These are phyloP conservation scores for Xestia sexstrigata DNA, from an alignment of 2,888 invertebrate genomes.

Conservation along the genomic window DNA sequence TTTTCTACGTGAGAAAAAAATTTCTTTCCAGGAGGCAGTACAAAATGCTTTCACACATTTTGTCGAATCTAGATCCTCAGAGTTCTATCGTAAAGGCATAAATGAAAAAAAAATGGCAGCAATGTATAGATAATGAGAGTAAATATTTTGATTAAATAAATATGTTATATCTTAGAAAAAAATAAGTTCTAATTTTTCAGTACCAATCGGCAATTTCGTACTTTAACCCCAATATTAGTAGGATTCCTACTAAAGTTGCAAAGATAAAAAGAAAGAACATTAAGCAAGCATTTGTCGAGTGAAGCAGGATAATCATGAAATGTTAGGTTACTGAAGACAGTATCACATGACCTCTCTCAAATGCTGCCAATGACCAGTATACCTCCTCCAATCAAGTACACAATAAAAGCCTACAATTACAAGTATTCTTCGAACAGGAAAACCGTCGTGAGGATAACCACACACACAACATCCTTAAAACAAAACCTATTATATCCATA, in stretches of 20 bases:
- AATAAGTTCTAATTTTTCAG: too few relatives aligned
- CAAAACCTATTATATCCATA: constrained; percentile 60
- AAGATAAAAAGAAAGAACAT: background rate
- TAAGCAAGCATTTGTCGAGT: background rate
- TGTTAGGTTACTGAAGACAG: background rate
- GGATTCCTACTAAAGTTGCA: background rate
- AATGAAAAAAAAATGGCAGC: too few relatives aligned
- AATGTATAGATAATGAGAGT: too few relatives aligned
- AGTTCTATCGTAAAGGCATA: too few relatives aligned
- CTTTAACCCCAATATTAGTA: too few relatives aligned
- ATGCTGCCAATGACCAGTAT: constrained; percentile 25
- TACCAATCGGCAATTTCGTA: too few relatives aligned
- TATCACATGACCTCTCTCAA: constrained; percentile 4
- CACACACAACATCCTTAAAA: constrained; percentile 64
- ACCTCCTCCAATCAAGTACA: constrained; percentile 12
- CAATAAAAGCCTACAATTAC: constrained; percentile 22
- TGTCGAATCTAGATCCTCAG: too few relatives aligned
- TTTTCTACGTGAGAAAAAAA: too few relatives aligned
- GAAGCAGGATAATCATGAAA: background rate
- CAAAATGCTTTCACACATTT: too few relatives aligned
- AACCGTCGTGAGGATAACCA: constrained; percentile 34
- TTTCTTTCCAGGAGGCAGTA: too few relatives aligned
- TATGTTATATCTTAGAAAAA: too few relatives aligned
- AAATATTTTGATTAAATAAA: too few relatives aligned
- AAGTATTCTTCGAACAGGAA: constrained; percentile 34